These are phyloP conservation scores for Papilio polytes DNA, from an alignment of 1,140 invertebrate species.

Conservation along the genomic window DNA sequence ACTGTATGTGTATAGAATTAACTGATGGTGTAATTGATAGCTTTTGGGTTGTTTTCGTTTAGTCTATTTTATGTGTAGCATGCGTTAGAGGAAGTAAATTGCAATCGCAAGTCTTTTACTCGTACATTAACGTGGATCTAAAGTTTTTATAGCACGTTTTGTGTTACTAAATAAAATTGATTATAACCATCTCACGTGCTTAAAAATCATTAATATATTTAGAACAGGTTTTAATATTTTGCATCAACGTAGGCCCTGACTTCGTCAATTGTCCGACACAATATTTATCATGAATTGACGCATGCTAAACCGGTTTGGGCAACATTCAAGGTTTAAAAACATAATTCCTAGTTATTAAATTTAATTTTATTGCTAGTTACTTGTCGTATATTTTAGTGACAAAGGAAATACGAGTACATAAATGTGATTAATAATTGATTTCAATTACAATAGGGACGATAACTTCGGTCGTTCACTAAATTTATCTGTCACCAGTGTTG, in stretches of 20 bases:
- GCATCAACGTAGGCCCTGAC: constrained; percentile 15
- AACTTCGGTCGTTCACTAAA: too few relatives aligned
- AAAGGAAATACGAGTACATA: not conserved
- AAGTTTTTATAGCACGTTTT: too few relatives aligned
- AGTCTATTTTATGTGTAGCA: too few relatives aligned
- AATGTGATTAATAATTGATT: too few relatives aligned
- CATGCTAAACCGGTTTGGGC: not conserved
- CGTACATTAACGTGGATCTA: too few relatives aligned
- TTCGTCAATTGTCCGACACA: constrained; percentile 1
- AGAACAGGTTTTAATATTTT: constrained; percentile 26
- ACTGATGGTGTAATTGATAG: too few relatives aligned
- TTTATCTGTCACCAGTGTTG: too few relatives aligned
- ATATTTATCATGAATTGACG: constrained; percentile 21
- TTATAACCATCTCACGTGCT: not conserved
- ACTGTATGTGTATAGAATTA: too few relatives aligned
- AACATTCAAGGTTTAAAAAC: constrained; percentile 19
- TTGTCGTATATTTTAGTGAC: not conserved
- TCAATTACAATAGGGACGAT: too few relatives aligned
- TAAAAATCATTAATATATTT: not conserved
- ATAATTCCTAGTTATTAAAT: constrained; percentile 15
- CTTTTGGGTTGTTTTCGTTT: too few relatives aligned
- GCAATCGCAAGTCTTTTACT: too few relatives aligned
- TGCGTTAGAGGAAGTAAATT: too few relatives aligned
- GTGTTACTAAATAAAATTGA: not conserved
- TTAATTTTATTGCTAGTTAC: not conserved